phyloP scores from a whole-genome alignment of 1,140 invertebrate genomes.

The Samia ricini region DNA sequence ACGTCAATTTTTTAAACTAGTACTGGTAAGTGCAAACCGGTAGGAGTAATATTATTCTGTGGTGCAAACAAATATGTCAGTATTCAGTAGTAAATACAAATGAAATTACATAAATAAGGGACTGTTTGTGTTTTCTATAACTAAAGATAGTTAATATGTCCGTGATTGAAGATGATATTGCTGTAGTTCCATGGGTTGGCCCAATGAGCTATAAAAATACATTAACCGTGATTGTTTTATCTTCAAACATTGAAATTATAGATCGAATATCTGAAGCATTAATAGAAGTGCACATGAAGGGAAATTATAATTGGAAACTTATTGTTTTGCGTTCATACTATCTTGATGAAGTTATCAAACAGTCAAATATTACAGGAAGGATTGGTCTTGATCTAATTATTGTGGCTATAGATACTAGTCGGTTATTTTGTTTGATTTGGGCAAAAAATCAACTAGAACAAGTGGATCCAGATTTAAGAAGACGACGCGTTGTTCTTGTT shows the following conservation, averaged over 20 bases:
- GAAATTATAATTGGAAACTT: slow-evolving; percentile 56
- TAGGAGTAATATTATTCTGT: no score
- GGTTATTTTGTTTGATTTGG: slow-evolving; percentile 62
- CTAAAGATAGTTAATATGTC: no score
- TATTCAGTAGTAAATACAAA: no score
- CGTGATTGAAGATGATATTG: slow-evolving; percentile 36
- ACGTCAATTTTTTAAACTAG: no score
- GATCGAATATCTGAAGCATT: slow-evolving; percentile 56
- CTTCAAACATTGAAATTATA: slow-evolving; percentile 51
- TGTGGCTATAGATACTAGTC: slow-evolving; percentile 59
- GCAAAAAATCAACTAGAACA: slow-evolving; percentile 46
- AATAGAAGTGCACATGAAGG: slow-evolving; percentile 49
- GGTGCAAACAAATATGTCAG: no score
- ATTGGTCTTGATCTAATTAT: slow-evolving; percentile 62
- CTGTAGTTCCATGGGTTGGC: slow-evolving; percentile 58
- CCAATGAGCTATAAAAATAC: slow-evolving; percentile 50
- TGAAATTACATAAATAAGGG: no score
- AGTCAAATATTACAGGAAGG: slow-evolving; percentile 52
- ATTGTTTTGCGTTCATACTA: slow-evolving; percentile 46
- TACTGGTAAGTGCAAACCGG: no score
- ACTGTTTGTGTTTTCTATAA: no score
- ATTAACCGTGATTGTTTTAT: slow-evolving; percentile 52
- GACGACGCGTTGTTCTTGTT: slow-evolving; percentile 53
- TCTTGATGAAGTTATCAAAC: slow-evolving; percentile 52
- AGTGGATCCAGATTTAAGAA: slow-evolving; percentile 58